Evolutionary conservation across 2,797 vertebrate species (phyloP).

Genomic region (Rhinogobio ventralis): DNA sequence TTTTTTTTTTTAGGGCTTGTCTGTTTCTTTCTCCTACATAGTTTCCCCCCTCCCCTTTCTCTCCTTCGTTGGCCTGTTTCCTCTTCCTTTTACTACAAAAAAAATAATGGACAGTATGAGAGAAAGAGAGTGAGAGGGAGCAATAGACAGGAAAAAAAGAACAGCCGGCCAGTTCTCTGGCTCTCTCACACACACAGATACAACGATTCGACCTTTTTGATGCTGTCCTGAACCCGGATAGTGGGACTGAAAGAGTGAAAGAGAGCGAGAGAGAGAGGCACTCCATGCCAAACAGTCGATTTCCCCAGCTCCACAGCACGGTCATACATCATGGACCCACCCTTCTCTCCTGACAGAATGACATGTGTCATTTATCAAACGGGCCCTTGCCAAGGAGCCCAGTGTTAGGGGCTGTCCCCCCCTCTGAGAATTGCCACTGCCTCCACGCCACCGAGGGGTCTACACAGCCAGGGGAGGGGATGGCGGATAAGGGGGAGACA

Average conservation of each 20-base stretch:
- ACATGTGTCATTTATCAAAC: constrained; percentile 99
- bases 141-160: constrained; percentile 57
- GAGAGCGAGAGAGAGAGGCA: constrained; percentile 66
- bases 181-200: constrained; percentile 7
- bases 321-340: constrained; percentile 97
- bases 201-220: constrained; percentile 45
- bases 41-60: constrained; percentile 55
- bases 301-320: constrained; percentile 89
- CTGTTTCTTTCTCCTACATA: constrained; percentile 52
- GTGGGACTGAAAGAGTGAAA: constrained; percentile 49
- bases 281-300: constrained; percentile 96
- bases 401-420: constrained; percentile 64
- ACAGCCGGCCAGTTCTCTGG: constrained; percentile 48
- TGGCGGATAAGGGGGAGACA: constrained; percentile 30
- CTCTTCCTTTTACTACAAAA: constrained; percentile 38
- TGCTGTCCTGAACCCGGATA: constrained; percentile 58
- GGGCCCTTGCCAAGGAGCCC: constrained; percentile 84
- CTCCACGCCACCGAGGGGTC: constrained; percentile 53
- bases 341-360: constrained; percentile 97
- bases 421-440: constrained; percentile 61
- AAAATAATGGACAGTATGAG: constrained; percentile 39
- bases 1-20: constrained; percentile 43
- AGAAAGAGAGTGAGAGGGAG: constrained; percentile 54
- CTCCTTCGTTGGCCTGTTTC: constrained; percentile 63
- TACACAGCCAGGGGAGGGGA: constrained; percentile 36